A percentile compares a stretch with the other conserved stretches of the same genome.
Evolutionary conservation across 2,888 invertebrate genomes (phyloP).

Genomic region (Stramonita haemastoma): DNA sequence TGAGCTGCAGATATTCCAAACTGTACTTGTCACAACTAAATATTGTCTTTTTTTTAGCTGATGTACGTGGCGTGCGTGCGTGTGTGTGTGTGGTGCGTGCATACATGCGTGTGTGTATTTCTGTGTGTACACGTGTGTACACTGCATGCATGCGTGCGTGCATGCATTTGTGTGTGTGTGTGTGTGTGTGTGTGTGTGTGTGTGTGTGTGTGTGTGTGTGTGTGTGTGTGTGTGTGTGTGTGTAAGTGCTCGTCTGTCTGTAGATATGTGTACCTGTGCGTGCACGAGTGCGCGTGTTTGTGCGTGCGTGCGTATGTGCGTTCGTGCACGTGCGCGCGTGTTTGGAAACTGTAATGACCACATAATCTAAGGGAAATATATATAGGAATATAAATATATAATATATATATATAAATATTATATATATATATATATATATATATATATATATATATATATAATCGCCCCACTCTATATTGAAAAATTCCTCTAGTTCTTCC

Average conservation of each 20-base stretch:
- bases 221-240: neutral
- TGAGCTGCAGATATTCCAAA: neutral
- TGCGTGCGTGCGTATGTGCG: neutral
- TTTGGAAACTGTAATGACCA: neutral
- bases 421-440: too few relatives aligned
- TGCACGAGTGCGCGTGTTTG: neutral
- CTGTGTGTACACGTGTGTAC: neutral
- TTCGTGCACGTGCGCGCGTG: neutral
- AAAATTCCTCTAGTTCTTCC: too few relatives aligned
- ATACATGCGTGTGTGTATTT: slow-evolving; percentile 11
- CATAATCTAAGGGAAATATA: too few relatives aligned
- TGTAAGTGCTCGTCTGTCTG: neutral
- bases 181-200: neutral
- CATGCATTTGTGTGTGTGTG: neutral
- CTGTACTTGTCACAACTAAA: neutral
- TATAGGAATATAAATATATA: too few relatives aligned
- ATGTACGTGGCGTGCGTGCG: neutral
- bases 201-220: neutral
- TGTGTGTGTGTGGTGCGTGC: slow-evolving; percentile 17
- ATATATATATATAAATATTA: too few relatives aligned
- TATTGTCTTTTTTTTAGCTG: neutral
- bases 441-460: too few relatives aligned
- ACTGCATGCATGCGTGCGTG: neutral
- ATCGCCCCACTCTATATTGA: too few relatives aligned
- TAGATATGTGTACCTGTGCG: neutral